Conservation (phyloP, 2,888 invertebrate genomes). For the Diaperis boleti region DNA sequence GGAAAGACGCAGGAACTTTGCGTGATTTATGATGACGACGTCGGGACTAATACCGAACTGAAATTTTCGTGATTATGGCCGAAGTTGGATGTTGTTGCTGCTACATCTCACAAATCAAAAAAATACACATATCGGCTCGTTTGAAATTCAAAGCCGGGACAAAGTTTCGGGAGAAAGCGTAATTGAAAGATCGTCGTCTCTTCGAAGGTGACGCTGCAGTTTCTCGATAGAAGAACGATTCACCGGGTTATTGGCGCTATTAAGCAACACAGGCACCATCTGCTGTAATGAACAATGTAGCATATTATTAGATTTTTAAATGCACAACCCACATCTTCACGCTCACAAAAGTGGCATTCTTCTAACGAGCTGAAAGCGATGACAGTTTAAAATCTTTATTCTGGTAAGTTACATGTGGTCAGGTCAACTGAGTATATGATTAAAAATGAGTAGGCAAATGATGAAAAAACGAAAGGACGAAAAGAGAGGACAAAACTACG, state of each 20-base stretch:
- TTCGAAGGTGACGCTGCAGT: not conserved
- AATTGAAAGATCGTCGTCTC: not conserved
- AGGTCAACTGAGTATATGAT: too few relatives aligned
- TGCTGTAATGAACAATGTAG: conserved; percentile 11
- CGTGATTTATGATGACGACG: conserved; percentile 31
- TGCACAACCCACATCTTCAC: conserved; percentile 7
- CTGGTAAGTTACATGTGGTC: too few relatives aligned
- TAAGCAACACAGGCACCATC: conserved; percentile 5
- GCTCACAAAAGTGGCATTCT: not conserved
- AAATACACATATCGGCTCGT: not conserved
- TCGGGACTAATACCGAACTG: conserved; percentile 3
- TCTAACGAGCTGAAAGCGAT: not conserved
- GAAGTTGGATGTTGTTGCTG: conserved; percentile 15
- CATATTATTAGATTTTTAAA: conserved; percentile 15
- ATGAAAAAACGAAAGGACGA: too few relatives aligned
- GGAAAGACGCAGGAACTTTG: conserved; percentile 27
- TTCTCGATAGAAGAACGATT: conserved; percentile 1
- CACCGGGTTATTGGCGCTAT: conserved; percentile 6
- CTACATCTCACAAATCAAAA: conserved; percentile 7
- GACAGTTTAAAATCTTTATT: too few relatives aligned
- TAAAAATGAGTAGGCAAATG: too few relatives aligned
- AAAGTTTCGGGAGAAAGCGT: not conserved
- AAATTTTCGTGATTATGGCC: conserved; percentile 11
- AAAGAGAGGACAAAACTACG: too few relatives aligned
- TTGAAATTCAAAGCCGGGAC: not conserved